Percentiles rank a stretch among this genome's conserved stretches.
phyloP scores from a whole-genome alignment of 2,113 vertebrate genomes.

The Hyperopisus bebe region DNA sequence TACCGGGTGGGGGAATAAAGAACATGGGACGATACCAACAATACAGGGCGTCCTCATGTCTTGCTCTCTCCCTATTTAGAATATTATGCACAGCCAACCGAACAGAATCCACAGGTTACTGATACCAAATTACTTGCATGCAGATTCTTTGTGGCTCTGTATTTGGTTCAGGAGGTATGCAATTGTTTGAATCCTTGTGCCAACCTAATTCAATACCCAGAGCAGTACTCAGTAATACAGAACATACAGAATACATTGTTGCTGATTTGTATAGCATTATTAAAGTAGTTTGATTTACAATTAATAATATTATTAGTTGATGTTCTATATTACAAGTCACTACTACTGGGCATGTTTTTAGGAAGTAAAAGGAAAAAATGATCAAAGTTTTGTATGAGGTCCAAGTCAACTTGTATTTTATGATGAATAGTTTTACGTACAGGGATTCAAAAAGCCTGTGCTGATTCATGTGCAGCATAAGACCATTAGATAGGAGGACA shows the following conservation, averaged over 20 bases:
- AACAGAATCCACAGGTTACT: background rate
- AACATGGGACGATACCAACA: no score
- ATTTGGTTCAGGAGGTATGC: conserved; percentile 15
- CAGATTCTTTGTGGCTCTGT: background rate
- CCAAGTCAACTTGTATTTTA: conserved; percentile 3
- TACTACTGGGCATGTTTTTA: background rate
- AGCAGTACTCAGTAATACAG: background rate
- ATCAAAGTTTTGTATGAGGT: conserved; percentile 20
- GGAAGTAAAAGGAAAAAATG: background rate
- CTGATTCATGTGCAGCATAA: background rate
- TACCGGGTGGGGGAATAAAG: no score
- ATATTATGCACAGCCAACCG: no score
- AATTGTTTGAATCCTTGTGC: conserved; percentile 7
- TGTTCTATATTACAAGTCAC: conserved; percentile 3
- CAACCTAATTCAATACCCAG: background rate
- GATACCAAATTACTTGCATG: background rate
- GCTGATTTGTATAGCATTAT: background rate
- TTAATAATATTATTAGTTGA: background rate
- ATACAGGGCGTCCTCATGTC: no score
- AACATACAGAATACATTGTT: background rate
- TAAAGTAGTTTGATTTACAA: background rate
- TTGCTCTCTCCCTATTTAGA: no score
- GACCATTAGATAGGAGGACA: background rate
- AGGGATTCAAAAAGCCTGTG: conserved; percentile 4
- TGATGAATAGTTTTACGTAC: background rate